phyloP scores from a whole-genome alignment of 1,140 invertebrate species.

The Druon quercuslanigerum region DNA sequence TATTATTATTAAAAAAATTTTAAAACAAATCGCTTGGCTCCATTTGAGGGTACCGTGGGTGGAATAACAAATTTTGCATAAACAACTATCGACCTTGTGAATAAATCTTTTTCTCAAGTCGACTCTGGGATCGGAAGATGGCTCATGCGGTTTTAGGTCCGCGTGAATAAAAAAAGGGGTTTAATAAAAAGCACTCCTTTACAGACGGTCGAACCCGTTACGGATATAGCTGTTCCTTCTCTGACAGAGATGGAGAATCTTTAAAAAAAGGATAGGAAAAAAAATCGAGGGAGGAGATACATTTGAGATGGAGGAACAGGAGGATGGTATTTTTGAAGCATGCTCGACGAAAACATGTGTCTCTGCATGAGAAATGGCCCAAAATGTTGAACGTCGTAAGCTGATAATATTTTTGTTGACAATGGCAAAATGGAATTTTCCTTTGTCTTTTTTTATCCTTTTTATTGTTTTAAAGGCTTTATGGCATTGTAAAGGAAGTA shows the following conservation, averaged over 20 bases:
- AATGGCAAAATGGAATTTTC: not conserved
- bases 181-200: slow-evolving; percentile 53
- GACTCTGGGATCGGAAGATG: not conserved
- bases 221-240: slow-evolving; percentile 54
- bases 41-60: not conserved
- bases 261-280: slow-evolving; percentile 36
- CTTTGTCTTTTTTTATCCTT: not conserved
- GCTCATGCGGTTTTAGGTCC: slow-evolving; percentile 31
- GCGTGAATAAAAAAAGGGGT: slow-evolving; percentile 38
- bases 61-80: slow-evolving; percentile 16
- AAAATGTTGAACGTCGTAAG: not conserved
- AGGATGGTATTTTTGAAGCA: slow-evolving; percentile 56
- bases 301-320: slow-evolving; percentile 44
- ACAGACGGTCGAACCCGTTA: slow-evolving; percentile 55
- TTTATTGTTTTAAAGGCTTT: not conserved
- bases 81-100: not conserved
- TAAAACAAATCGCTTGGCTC: too few species aligned
- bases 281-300: slow-evolving; percentile 31
- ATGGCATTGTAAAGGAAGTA: too few species aligned
- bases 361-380: slow-evolving; percentile 33
- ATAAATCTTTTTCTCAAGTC: slow-evolving; percentile 22
- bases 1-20: too few species aligned
- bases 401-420: slow-evolving; percentile 5
- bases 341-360: slow-evolving; percentile 53
- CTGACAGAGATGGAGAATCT: slow-evolving; percentile 37